These are phyloP conservation scores for Chrysolina oricalcia DNA, from an alignment of 2,888 invertebrate genomes.

Conservation along the genomic window DNA sequence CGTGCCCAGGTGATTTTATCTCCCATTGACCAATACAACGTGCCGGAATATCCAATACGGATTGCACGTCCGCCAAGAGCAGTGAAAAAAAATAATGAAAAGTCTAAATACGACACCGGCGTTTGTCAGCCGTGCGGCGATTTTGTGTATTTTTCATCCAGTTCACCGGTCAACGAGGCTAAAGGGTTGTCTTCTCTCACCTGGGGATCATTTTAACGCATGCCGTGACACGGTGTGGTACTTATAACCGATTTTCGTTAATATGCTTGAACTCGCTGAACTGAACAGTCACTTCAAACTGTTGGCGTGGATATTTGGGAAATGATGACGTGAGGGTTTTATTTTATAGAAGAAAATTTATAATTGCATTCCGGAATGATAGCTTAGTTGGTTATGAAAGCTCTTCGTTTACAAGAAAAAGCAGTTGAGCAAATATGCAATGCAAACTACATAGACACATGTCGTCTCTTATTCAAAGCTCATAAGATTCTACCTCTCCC, in stretches of 20 bases:
- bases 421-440: too few species aligned
- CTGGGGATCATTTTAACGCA: neutral
- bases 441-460: neutral
- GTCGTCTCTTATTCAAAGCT: too few species aligned
- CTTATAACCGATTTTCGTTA: too few species aligned
- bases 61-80: slow-evolving; percentile 2
- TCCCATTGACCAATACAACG: slow-evolving; percentile 10
- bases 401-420: too few species aligned
- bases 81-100: slow-evolving; percentile 5
- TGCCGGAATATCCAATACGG: slow-evolving; percentile 6
- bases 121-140: neutral
- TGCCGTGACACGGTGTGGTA: neutral
- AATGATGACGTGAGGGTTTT: too few species aligned
- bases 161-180: neutral
- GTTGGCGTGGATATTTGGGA: too few species aligned
- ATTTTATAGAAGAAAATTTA: too few species aligned
- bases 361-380: too few species aligned
- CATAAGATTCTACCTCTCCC: too few species aligned
- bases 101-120: slow-evolving; percentile 7
- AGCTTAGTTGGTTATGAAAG: too few species aligned
- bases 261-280: too few species aligned
- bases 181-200: neutral
- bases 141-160: slow-evolving; percentile 12
- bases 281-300: too few species aligned
- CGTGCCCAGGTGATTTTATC: slow-evolving; percentile 11